Base-by-base conservation (phyloP, 2,797 vertebrate genomes). In the Lepilemur ruficaudatus region DNA sequence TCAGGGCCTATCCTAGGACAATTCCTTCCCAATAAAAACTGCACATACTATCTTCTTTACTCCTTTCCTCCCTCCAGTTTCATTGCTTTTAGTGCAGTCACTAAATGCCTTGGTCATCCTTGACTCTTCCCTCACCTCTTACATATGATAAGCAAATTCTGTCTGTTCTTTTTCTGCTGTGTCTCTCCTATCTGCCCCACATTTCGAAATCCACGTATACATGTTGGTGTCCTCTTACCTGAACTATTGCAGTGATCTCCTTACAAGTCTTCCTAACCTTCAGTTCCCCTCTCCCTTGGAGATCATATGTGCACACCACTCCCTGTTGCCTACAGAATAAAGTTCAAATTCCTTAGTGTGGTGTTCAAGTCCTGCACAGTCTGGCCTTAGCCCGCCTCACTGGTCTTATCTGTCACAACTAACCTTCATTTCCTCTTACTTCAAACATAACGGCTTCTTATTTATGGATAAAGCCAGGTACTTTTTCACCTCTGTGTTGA, bases 381-480 rank as follows among this genome's bases (percentile, higher is more conserved):
- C 80, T 91, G 82, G 75, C 75, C 38, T 65, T 10, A 80, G 57
- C 61, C n/a, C 2, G 14, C 7, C 28, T 55, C 13, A 65, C 17
- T 38, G 32, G 75, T 75, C 41, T 95, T 85, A 76, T 4, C 41
- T 35, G 22, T 63, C 83, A 78, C 20, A 46, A 6, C 18, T 93
- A 35, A 73, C 86, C 63, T 95, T 96, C 43, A 89, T 93, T 93
- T 95, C 87, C 70, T 90, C 52, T 94, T 59, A 57, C 69, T 95
- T 97, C 91, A 93, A 11, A 96, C 57, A 65, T 50, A 50, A 81
- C n/a, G 79, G 59, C 48, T 81, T 59, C 30, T 70, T 92, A 55
- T 92, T 95, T 92, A 67, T 91, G 72, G 81, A 81, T 46, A 81
- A 96, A 94, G 35, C 41, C 13, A 28, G 72, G 28, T 80, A 41